Evolutionary conservation across 2,888 invertebrate species (phyloP).

Genomic region (Amblyteles armatorius): DNA sequence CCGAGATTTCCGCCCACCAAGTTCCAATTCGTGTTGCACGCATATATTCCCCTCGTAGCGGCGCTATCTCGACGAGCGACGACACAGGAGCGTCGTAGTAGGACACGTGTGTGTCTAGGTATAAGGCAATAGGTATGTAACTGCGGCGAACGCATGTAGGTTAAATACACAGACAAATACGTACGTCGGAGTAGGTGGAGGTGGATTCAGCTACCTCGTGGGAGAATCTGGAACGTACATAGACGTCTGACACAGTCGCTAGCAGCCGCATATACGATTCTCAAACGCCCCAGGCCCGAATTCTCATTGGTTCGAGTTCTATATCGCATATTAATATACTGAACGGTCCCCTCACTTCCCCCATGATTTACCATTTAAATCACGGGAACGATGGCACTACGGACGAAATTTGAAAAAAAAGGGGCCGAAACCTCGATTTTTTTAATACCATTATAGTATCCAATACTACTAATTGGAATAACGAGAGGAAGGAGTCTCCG

Average conservation of each 20-base stretch:
- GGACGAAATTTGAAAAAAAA: not conserved
- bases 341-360: not conserved
- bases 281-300: conserved; percentile 8
- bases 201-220: conserved; percentile 37
- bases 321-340: conserved; percentile 16
- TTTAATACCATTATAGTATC: conserved; percentile 30
- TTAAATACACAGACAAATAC: conserved; percentile 66
- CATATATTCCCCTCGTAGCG: not conserved
- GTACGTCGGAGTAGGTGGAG: conserved; percentile 33
- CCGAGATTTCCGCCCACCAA: conserved; percentile 50
- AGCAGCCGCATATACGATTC: conserved; percentile 33
- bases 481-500: conserved; percentile 27
- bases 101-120: conserved; percentile 35
- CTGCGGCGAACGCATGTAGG: conserved; percentile 64
- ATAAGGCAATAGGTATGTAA: conserved; percentile 56
- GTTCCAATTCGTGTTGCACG: conserved; percentile 60
- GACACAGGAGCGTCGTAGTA: conserved; percentile 33
- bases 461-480: conserved; percentile 47
- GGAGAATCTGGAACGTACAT: conserved; percentile 54
- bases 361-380: conserved; percentile 7
- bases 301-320: conserved; percentile 6
- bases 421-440: conserved; percentile 10
- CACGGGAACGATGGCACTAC: not conserved
- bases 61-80: conserved; percentile 9
- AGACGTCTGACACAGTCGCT: conserved; percentile 21